Evolutionary conservation across 1,140 invertebrate species (phyloP), one percentile per base, ranked within the genome.

Genomic region (Apocrypta bakeri): DNA sequence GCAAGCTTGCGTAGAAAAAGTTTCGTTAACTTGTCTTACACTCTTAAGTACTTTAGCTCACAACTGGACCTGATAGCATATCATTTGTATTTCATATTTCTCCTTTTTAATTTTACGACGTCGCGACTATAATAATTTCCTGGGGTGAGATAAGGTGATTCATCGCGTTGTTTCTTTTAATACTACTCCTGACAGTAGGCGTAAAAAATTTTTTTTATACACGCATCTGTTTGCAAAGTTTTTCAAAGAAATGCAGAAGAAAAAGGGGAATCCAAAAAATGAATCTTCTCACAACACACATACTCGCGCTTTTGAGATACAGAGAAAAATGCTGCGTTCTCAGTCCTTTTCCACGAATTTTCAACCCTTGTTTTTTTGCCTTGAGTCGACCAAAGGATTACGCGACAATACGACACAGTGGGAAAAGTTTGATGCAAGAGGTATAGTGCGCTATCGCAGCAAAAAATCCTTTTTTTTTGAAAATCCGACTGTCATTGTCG

Each of bases 401-500:
- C 11, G 21, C 21, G 37, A 48, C 37, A 68, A 78, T 68, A 17
- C 6, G 76, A 37, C 33, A 9, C 33, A 9, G 25, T 9, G 24
- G 21, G n/a, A 25, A 21, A 48, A 79, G 56, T 40, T 61, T 56
- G 40, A 29, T 25, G 27, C 11, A 17, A 7, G 42, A 48, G 42
- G 11, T 8, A 9, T 1, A 48, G 48, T 21, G 48, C 48, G 48
- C 48, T 48, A 17, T 1, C 27, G 24, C 37, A 21, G 40, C 27
- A 27, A 37, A 24, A 40, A 73, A 72, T 40, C 12, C 33, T 81
- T 74, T 72, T 81, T 81, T 72, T 81, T 81, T 40, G 37, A 6
- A 81, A 81, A 81, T 73, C 56, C 29, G 17, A 7, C 21, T 79
- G 29, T 63, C 31, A 61, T 79, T 81, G 71, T 81, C 31, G 25